Conservation (phyloP, 2,797 vertebrate species). For the Molossus alvarezi region DNA sequence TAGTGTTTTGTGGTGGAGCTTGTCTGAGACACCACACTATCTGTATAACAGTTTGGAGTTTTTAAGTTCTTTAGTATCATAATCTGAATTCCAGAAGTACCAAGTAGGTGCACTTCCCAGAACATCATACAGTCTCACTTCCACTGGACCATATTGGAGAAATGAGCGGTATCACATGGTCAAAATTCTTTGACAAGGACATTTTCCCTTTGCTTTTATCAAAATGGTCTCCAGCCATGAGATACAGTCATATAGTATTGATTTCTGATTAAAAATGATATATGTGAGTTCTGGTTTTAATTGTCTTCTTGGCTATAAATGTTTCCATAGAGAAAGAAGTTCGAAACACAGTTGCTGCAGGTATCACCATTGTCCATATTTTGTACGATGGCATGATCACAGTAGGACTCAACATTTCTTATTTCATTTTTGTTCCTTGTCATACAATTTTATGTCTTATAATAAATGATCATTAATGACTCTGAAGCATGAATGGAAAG, state of each 20-base stretch:
- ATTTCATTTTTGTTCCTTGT: background rate
- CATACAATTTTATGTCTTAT: constrained; percentile 14
- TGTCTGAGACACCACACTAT: background rate
- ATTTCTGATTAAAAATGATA: constrained; percentile 1
- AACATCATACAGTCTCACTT: background rate
- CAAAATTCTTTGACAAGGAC: background rate
- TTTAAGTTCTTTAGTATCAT: background rate
- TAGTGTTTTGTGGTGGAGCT: background rate
- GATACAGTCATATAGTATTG: background rate
- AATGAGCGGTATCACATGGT: background rate
- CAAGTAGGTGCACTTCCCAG: background rate
- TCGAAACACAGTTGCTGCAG: background rate
- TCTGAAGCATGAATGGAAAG: constrained; percentile 11
- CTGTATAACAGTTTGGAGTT: background rate
- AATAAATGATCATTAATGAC: constrained; percentile 1
- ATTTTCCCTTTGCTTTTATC: background rate
- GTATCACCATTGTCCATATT: background rate
- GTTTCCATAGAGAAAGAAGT: background rate
- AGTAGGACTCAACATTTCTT: background rate
- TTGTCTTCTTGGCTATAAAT: background rate
- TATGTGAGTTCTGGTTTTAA: constrained; percentile 34
- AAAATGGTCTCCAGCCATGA: background rate
- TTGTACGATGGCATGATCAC: background rate
- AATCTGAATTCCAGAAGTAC: background rate
- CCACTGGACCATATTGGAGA: background rate